Base-by-base conservation (phyloP, 1,140 invertebrate genomes). In the Drosophila pseudoobscura region DNA sequence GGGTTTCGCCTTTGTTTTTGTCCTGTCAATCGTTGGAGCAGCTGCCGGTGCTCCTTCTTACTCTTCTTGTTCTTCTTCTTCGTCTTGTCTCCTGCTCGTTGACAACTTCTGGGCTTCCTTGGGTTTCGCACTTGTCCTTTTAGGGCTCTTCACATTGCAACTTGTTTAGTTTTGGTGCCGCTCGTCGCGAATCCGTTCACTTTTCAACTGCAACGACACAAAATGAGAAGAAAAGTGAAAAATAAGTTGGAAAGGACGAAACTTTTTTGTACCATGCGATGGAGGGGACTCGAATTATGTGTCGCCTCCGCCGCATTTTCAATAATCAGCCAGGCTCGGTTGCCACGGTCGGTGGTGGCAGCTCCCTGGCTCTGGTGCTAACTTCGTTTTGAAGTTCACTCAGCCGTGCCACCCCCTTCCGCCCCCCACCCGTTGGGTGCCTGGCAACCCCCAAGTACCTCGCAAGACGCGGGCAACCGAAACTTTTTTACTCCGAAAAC, bases 71-170 rank as follows among this genome's bases (percentile, higher is more conserved):
- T 17, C 53, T 61, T 55, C 66, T 26, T 24, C 39, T 45, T 57
- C 43, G 35, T 4, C 3, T 39, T 39, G 35, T 39, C 35, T 13
- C 11, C 35, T 31, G 54, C 60, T 76, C 54, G 51, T 74, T 49
- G 59, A 73, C 73, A 71, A 80, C 60, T 80, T 70, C 53, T 58
- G 59, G 20, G 20, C 1, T 62, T 72, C 46, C 50, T 70, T 59
- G 47, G 70, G 70, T 54, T 71, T 65, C 51, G 50, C 75, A 76
- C 61, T 80, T 80, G 72, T 80, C 77, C 73, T 85, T 78, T 80
- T 62, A 78, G 75, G 59, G 71, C 75, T 73, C 84, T 88, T 88
- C 84, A 88, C 83, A 88, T 88, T 88, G 83, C 78, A 83, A 89
- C 79, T 89, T 89, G 78, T 83, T 87, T 88, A 88, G 83, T 78